Evolutionary conservation across 2,113 vertebrate genomes (phyloP).

Genomic region (Sphaerodactylus townsendi): DNA sequence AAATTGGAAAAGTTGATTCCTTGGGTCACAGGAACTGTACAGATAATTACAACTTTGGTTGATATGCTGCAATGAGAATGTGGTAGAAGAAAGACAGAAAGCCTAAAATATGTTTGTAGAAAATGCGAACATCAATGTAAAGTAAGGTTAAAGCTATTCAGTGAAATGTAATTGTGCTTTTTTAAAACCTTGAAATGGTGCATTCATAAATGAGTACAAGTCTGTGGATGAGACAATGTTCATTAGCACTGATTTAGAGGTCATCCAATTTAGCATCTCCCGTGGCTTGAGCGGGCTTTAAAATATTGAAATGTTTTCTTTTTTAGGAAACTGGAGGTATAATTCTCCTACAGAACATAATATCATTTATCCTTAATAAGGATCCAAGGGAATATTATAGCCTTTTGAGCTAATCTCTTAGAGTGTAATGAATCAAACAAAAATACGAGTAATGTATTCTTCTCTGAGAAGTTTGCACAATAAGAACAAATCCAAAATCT

Average conservation of each 20-base stretch:
- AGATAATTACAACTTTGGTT: too few relatives aligned
- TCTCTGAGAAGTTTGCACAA: fast-evolving
- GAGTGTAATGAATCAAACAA: background rate
- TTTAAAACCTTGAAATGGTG: too few relatives aligned
- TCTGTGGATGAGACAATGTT: background rate
- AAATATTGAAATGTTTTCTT: background rate
- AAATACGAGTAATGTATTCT: background rate
- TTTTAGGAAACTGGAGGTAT: background rate
- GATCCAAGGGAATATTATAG: background rate
- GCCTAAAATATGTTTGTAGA: too few relatives aligned
- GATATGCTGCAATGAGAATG: too few relatives aligned
- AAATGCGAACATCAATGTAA: background rate
- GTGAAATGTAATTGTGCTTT: background rate
- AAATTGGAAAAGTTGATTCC: too few relatives aligned
- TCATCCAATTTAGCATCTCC: background rate
- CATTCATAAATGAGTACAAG: background rate
- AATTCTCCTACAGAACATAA: background rate
- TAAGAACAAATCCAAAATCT: background rate
- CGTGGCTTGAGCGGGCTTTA: background rate
- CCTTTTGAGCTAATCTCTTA: background rate
- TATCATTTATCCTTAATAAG: conserved; percentile 23
- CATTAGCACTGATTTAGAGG: fast-evolving
- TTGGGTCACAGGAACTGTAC: too few relatives aligned
- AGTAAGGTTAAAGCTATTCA: background rate
- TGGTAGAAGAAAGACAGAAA: too few relatives aligned